A percentile compares a stretch with the other conserved stretches of the same genome.
Evolutionary conservation across 2,888 invertebrate genomes (phyloP).

Genomic region (Agonopterix alstromeriana): DNA sequence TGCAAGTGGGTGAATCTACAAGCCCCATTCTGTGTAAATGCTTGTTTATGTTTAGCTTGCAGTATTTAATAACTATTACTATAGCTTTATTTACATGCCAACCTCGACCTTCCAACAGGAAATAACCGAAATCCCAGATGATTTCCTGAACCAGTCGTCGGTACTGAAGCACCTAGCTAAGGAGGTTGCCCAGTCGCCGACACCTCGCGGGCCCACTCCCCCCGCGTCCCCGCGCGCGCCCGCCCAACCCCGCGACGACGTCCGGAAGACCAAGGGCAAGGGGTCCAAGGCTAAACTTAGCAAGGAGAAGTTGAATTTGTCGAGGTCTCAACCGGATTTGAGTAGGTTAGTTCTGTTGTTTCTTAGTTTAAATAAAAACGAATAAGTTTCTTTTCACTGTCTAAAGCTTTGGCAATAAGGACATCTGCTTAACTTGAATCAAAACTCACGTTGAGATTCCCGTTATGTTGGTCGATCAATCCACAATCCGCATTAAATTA

Average conservation of each 20-base stretch:
- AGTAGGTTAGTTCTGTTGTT: slow-evolving; percentile 70
- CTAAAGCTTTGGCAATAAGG: no score
- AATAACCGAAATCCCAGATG: slow-evolving; percentile 90
- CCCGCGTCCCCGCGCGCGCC: slow-evolving; percentile 48
- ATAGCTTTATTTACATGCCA: not conserved
- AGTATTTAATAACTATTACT: no score
- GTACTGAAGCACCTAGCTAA: slow-evolving; percentile 90
- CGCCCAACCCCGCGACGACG: slow-evolving; percentile 29
- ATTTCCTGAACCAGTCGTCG: slow-evolving; percentile 88
- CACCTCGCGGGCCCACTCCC: slow-evolving; percentile 47
- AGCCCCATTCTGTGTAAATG: no score
- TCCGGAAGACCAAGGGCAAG: slow-evolving; percentile 46
- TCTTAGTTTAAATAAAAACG: no score
- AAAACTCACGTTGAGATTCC: no score
- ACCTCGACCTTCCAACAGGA: slow-evolving; percentile 61
- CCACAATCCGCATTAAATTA: no score
- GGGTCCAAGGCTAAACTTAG: slow-evolving; percentile 56
- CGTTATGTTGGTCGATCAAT: no score
- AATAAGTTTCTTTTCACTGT: no score
- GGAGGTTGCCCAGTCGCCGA: slow-evolving; percentile 78
- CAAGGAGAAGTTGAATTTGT: slow-evolving; percentile 80
- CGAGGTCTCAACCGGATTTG: slow-evolving; percentile 90
- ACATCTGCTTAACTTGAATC: no score
- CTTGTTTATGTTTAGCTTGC: no score
- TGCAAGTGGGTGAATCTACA: no score